Conservation (phyloP, 1,140 invertebrate species). For the Andrena cerasifolii region DNA sequence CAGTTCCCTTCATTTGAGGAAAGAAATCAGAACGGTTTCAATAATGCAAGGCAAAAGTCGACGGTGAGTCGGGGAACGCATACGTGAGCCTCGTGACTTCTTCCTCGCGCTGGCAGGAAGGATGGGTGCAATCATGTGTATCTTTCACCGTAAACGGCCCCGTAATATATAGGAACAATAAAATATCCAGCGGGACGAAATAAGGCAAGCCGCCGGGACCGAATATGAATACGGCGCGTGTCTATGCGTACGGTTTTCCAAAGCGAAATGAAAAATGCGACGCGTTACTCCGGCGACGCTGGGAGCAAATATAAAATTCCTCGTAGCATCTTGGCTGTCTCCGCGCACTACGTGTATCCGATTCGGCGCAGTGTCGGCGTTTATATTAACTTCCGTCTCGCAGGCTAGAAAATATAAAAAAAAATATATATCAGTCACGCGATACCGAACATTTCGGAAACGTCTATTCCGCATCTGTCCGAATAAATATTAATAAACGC, state of each 20-base stretch:
- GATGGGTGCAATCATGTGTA: not conserved
- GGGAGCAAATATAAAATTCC: constrained; percentile 49
- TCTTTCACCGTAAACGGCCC: constrained; percentile 32
- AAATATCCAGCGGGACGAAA: constrained; percentile 33
- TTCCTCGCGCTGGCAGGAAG: not conserved
- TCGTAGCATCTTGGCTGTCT: constrained; percentile 6
- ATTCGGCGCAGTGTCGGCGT: not conserved
- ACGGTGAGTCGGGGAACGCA: not conserved
- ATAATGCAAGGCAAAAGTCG: too few species aligned
- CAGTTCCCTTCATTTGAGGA: too few species aligned
- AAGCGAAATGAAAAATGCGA: constrained; percentile 48
- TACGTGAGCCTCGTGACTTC: not conserved
- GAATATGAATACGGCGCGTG: constrained; percentile 39
- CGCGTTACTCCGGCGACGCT: constrained; percentile 37
- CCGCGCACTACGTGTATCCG: constrained; percentile 12
- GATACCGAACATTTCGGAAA: too few species aligned
- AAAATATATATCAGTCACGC: too few species aligned
- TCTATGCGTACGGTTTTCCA: constrained; percentile 38
- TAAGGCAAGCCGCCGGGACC: constrained; percentile 20
- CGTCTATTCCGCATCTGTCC: not conserved
- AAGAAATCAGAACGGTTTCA: too few species aligned
- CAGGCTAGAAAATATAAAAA: not conserved
- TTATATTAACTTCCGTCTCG: constrained; percentile 21
- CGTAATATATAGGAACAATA: constrained; percentile 38
- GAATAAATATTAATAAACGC: too few species aligned